Evolutionary conservation across 2,888 invertebrate species (phyloP), one percentile per base, ranked within the genome.

Genomic region (Ormyrus thymus): DNA sequence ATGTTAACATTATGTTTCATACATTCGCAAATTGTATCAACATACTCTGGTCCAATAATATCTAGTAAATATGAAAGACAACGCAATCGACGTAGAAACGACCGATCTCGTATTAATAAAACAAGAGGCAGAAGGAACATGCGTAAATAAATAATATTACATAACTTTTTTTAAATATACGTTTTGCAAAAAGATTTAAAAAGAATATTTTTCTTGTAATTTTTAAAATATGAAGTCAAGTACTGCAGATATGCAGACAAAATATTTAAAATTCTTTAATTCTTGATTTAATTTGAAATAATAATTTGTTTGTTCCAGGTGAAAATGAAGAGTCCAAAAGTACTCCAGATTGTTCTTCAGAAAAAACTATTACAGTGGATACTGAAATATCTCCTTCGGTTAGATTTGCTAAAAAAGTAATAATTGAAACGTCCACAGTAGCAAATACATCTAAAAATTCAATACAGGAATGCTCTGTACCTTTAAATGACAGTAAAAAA

Each of bases 21-120:
- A 81, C 96, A 96, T 88, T 95, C 96, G 0, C 95, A 95, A 90
- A 96, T 96, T 84, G 95, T 94, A 8, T 93, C 94, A 1, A 94
- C 94, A 7, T 92, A 92, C 85, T 91, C 91, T n/a, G 89, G 88
- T 66, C 86, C 89, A 48, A 61, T 82, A 6, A 78, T 83, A 9
- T 76, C 79, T 13, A 84, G 81, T 66, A 83, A 81, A n/a, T 85
- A 86, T 62, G 85, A 83, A 72, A 86, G 84, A 68, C 86, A 86
- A 76, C 85, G 86, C 78, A 79, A 80, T 45, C 83, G 85, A 66
- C 85, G 88, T 11, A 84, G 89, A 69, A 87, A 88, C 45, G 84
- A 83, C 53, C 83, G 89, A 81, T 84, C 84, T 82, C 85, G 89
- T n/a, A 84, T 85, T 48, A 87, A 86, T 48, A 89, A 89, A 81